Evolutionary conservation across 2,797 vertebrate genomes (phyloP), one percentile per base, ranked within the genome.

Genomic region (Malacoctenus gilli): DNA sequence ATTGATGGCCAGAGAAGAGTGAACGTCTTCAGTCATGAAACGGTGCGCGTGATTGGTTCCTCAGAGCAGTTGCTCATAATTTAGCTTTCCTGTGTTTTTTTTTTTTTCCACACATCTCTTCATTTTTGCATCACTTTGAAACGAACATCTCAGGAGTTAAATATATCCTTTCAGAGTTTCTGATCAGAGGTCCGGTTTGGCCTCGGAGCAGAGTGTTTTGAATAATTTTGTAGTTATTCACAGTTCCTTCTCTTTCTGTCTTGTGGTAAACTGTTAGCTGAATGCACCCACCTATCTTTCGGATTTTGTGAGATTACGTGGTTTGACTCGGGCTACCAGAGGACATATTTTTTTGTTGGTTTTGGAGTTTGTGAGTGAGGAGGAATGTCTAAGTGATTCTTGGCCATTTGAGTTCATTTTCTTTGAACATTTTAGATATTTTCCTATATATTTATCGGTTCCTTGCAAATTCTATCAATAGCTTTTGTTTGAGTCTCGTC

Each of bases 331-430:
- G 4, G 47, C 37, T 39, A 9, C 35, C 4, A 11, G 18, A 1
- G 23, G 8, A 39, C 18, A 11, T n/a, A 4, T 47, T 48, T 47
- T 48, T 54, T 13, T 39, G 16, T 60, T 67, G 2, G 5, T 28
- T 62, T 60, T 50, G 46, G 72, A 64, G 59, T 74, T 48, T 49
- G 18, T 54, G 71, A 60, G 39, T 8, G 22, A 41, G 30, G 52
- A 48, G 21, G 9, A 40, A 31, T 19, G 9, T 30, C 38, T 16
- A 9, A n/a, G 46, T 3, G 39, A 47, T 38, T 20, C 18, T 56
- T 72, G 59, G 37, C 57, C 25, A 18, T 7, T 44, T 21, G 31
- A 20, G 20, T 20, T 50, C 12, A 30, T 49, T 13, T 7, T 51
- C 51, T 43, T 30, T 6, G 11, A 55, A 7, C 16, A 16, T 63